phyloP scores from a whole-genome alignment of 2,888 invertebrate genomes.

The Xylota sylvarum region DNA sequence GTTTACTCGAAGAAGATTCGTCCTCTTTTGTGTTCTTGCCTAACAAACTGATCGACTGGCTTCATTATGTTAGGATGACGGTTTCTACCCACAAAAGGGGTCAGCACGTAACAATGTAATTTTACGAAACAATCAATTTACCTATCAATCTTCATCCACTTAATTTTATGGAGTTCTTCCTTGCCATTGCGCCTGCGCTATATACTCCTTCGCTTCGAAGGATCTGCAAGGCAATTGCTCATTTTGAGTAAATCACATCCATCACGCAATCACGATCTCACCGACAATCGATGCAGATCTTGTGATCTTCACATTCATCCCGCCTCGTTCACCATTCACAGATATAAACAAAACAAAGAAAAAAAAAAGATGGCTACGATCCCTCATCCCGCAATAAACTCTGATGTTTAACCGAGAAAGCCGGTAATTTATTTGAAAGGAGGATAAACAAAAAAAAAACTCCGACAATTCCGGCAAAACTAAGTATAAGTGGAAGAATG shows the following conservation, averaged over 20 bases:
- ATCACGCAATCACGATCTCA: constrained; percentile 76
- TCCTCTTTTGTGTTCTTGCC: neutral
- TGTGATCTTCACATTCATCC: constrained; percentile 65
- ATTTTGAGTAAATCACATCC: constrained; percentile 75
- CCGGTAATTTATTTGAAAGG: constrained; percentile 58
- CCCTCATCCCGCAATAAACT: constrained; percentile 61
- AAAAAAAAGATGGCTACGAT: constrained; percentile 25
- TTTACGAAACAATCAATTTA: constrained; percentile 74
- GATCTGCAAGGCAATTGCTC: constrained; percentile 57
- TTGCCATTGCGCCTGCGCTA: constrained; percentile 2
- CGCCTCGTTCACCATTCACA: constrained; percentile 32
- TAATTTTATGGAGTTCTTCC: constrained; percentile 60
- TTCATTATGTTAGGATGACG: constrained; percentile 29
- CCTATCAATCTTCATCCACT: constrained; percentile 75
- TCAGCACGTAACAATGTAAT: constrained; percentile 75
- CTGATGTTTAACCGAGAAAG: constrained; percentile 62
- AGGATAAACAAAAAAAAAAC: constrained; percentile 37
- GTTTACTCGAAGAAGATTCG: neutral
- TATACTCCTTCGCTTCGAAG: neutral
- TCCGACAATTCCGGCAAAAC: constrained; percentile 27
- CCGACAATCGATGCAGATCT: constrained; percentile 60
- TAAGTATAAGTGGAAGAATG: constrained; percentile 49
- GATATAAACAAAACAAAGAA: constrained; percentile 4
- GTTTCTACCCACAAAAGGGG: constrained; percentile 49
- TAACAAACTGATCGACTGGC: neutral